phyloP scores from a whole-genome alignment of 2,797 vertebrate species.

The Melanotaenia boesemani region DNA sequence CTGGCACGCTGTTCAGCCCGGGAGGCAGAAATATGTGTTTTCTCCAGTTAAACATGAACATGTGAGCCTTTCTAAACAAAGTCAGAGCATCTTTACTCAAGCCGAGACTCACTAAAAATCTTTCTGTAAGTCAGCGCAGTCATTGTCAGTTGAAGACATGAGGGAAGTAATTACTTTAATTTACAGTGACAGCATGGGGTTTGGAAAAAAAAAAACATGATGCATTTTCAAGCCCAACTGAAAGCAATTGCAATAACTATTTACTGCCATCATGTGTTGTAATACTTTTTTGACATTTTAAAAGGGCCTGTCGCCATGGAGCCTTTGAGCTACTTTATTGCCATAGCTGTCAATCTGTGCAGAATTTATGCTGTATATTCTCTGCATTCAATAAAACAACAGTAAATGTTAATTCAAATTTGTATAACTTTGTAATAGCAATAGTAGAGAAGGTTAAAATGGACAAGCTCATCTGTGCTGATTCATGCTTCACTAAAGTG shows the following conservation, averaged over 20 bases:
- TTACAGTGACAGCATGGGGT: slow-evolving; percentile 5
- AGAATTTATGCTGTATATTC: slow-evolving; percentile 6
- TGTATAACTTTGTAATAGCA: background rate
- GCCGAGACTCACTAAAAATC: slow-evolving; percentile 19
- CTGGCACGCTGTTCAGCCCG: slow-evolving; percentile 47
- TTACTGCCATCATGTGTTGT: slow-evolving; percentile 45
- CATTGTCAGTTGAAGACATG: slow-evolving; percentile 16
- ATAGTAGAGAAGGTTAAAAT: background rate
- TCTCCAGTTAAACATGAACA: slow-evolving; percentile 49
- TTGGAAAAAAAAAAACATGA: slow-evolving; percentile 19
- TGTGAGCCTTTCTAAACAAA: slow-evolving; percentile 22
- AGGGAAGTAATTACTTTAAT: slow-evolving; percentile 25
- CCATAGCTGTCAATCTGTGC: slow-evolving; percentile 2
- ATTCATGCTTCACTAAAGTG: slow-evolving; percentile 19
- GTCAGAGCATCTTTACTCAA: slow-evolving; percentile 15
- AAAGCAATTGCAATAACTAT: slow-evolving; percentile 17
- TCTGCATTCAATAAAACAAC: slow-evolving; percentile 13
- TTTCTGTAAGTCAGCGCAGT: slow-evolving; percentile 4
- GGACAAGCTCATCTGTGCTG: slow-evolving; percentile 12
- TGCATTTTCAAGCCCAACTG: slow-evolving; percentile 2
- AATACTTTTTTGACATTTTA: slow-evolving; percentile 44
- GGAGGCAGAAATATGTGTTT: slow-evolving; percentile 56
- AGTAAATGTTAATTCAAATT: background rate
- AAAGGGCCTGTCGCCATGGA: slow-evolving; percentile 22
- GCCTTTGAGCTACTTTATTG: slow-evolving; percentile 7